Percentiles rank a stretch among this genome's conserved stretches.
phyloP scores from a whole-genome alignment of 2,888 invertebrate species.

The Lordiphosa andalusiaca region DNA sequence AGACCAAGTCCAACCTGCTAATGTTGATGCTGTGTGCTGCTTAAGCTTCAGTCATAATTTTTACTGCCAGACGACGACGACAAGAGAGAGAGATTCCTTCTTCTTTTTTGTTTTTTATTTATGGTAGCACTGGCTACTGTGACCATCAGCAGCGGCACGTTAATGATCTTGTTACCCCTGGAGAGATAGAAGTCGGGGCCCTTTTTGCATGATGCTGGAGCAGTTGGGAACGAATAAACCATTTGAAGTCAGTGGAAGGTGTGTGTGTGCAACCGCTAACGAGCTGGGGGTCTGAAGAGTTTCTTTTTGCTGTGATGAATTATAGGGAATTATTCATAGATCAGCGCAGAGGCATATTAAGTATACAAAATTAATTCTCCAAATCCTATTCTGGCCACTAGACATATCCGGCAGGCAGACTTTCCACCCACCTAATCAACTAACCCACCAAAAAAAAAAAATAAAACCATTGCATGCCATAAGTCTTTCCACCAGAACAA shows the following conservation, averaged over 20 bases:
- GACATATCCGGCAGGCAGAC: slow-evolving; percentile 1
- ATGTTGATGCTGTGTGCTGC: slow-evolving; percentile 47
- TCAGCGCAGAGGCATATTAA: too few relatives aligned
- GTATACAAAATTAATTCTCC: too few relatives aligned
- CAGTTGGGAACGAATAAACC: slow-evolving; percentile 1
- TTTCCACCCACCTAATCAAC: slow-evolving; percentile 11
- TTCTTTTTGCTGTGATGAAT: slow-evolving; percentile 26
- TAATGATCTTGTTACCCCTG: slow-evolving; percentile 74
- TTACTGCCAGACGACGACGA: slow-evolving; percentile 39
- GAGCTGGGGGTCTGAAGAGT: slow-evolving; percentile 39
- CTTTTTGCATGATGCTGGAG: slow-evolving; percentile 55
- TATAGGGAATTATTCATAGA: slow-evolving; percentile 16
- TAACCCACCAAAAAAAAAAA: background rate
- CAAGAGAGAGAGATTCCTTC: slow-evolving; percentile 37
- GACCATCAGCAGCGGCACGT: slow-evolving; percentile 54
- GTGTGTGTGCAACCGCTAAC: slow-evolving; percentile 53
- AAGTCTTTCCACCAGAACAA: background rate
- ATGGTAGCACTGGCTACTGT: slow-evolving; percentile 41
- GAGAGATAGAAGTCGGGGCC: slow-evolving; percentile 30
- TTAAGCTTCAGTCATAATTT: slow-evolving; percentile 71
- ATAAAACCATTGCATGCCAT: slow-evolving; percentile 6
- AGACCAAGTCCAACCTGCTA: slow-evolving; percentile 59
- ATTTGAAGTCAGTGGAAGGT: slow-evolving; percentile 23
- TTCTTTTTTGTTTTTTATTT: slow-evolving; percentile 64
- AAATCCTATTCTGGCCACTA: background rate